A percentile compares a stretch with the other conserved stretches of the same genome.
Conservation (phyloP, 2,113 vertebrate genomes). For the Hippopotamus amphibius region DNA sequence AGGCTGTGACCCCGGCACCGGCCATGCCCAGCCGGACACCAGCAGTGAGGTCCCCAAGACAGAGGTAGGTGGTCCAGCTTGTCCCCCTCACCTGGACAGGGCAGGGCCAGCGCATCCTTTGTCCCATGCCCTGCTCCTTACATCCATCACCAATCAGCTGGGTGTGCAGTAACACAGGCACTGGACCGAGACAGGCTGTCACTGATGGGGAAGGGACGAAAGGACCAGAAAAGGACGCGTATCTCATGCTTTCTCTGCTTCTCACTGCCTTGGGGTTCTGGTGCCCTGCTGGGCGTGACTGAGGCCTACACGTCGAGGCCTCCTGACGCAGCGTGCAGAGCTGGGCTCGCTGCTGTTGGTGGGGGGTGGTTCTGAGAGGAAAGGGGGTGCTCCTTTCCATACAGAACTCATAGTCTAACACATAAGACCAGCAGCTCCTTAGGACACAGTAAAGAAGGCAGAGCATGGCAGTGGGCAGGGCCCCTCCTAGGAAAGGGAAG, state of each 20-base stretch:
- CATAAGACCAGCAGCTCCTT: neutral
- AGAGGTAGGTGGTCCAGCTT: conserved; percentile 73
- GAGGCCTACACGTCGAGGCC: neutral
- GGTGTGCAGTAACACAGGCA: neutral
- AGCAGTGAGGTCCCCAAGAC: conserved; percentile 21
- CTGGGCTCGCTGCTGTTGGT: neutral
- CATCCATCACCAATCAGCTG: neutral
- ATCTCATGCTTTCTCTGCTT: too few species aligned
- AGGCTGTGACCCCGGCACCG: neutral
- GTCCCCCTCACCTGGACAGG: neutral
- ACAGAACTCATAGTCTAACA: neutral
- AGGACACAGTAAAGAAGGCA: rapidly evolving
- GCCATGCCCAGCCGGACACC: rapidly evolving
- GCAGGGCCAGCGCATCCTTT: rapidly evolving
- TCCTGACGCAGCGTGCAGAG: neutral
- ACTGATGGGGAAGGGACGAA: neutral
- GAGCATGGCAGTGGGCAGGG: neutral
- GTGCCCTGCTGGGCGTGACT: neutral
- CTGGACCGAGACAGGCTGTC: neutral
- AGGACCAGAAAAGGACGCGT: neutral
- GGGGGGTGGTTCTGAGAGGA: neutral
- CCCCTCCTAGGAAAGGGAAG: neutral
- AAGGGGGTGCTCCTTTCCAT: neutral
- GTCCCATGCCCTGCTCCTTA: too few species aligned
- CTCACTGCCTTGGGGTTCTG: neutral